phyloP scores from a whole-genome alignment of 2,797 vertebrate species.

The Alauda arvensis region DNA sequence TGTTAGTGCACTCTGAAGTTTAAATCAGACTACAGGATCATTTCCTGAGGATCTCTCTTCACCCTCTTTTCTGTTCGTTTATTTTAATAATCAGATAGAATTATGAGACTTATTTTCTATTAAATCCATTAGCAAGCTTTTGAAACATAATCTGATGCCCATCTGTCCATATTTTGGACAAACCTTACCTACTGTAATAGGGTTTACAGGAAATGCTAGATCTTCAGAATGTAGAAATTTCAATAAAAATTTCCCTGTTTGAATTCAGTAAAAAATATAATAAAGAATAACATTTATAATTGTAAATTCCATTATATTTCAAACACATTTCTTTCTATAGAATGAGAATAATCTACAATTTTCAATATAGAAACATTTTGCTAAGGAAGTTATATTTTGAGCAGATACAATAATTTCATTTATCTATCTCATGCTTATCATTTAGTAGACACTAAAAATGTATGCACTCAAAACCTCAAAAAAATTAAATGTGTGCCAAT shows the following conservation, averaged over 20 bases:
- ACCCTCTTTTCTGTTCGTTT: neutral
- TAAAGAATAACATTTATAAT: neutral
- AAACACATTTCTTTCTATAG: neutral
- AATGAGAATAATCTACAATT: neutral
- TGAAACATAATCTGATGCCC: neutral
- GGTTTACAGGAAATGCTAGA: neutral
- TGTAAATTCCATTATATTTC: neutral
- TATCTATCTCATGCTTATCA: neutral
- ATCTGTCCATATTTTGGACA: neutral
- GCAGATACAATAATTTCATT: neutral
- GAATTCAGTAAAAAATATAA: neutral
- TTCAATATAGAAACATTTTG: neutral
- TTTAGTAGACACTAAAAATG: neutral
- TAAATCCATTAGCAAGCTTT: neutral
- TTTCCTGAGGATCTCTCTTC: neutral
- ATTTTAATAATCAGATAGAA: neutral
- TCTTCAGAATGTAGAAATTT: neutral
- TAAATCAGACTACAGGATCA: neutral
- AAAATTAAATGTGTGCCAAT: neutral
- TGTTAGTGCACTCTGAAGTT: neutral
- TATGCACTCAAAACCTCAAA: neutral
- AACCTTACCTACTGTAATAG: neutral
- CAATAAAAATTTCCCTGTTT: fast-evolving
- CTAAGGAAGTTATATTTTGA: neutral
- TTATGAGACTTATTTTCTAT: neutral